These are phyloP conservation scores for Tyto alba DNA, from an alignment of 2,113 vertebrate species.

Conservation along the genomic window DNA sequence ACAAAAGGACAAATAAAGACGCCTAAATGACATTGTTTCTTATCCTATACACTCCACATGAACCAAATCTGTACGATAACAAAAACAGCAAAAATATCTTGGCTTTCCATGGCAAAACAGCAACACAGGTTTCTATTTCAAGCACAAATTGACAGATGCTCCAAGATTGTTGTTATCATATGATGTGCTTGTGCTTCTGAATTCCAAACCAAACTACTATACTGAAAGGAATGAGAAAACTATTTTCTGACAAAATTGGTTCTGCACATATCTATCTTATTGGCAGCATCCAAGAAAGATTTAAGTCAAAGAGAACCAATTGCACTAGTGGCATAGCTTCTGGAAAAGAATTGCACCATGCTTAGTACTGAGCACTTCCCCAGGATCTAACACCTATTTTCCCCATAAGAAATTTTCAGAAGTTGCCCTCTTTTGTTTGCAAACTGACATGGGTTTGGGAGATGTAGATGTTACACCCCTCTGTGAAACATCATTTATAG, in stretches of 20 bases:
- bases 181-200: neutral
- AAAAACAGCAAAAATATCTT: neutral
- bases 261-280: neutral
- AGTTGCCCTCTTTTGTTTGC: neutral
- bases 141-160: neutral
- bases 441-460: neutral
- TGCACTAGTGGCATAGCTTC: neutral
- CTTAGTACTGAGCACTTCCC: neutral
- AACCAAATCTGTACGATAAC: neutral
- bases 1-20: neutral
- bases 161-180: neutral
- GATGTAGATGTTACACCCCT: neutral
- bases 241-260: neutral
- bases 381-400: neutral
- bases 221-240: neutral
- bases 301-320: neutral
- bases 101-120: neutral
- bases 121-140: slow-evolving; percentile 27
- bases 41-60: neutral
- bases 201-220: neutral
- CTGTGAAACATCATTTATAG: neutral
- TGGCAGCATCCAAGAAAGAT: neutral
- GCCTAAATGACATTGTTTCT: neutral
- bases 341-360: neutral
- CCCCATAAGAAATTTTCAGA: neutral